Evolutionary conservation across 2,797 vertebrate genomes (phyloP).

Genomic region (Siniperca scherzeri): DNA sequence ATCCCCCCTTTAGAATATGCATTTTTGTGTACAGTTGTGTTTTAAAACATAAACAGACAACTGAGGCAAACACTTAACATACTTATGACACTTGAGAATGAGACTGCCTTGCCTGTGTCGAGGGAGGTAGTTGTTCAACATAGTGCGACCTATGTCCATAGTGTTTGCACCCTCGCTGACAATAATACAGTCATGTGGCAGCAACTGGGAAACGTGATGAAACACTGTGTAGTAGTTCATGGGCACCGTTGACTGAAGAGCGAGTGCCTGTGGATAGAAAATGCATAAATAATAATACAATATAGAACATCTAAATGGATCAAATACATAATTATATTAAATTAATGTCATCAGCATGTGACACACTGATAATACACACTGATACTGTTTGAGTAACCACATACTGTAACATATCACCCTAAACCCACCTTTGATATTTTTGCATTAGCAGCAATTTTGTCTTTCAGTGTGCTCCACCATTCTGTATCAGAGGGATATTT

Average conservation of each 20-base stretch:
- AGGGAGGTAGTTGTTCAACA: conserved; percentile 92
- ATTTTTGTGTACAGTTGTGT: background rate
- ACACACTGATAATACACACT: background rate
- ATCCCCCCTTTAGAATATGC: background rate
- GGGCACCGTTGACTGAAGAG: conserved; percentile 84
- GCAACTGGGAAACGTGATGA: conserved; percentile 88
- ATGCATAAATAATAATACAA: background rate
- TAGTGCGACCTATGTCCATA: conserved; percentile 98
- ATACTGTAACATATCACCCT: background rate
- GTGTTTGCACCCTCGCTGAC: conserved; percentile 98
- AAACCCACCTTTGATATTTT: conserved; percentile 88
- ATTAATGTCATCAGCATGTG: background rate
- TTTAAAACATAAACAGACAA: background rate
- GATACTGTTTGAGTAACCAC: background rate
- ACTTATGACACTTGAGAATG: background rate
- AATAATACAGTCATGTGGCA: conserved; percentile 93
- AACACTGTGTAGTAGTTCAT: conserved; percentile 98
- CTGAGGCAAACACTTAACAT: no score
- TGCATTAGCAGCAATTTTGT: conserved; percentile 90
- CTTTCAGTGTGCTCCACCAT: conserved; percentile 92
- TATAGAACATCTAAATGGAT: background rate
- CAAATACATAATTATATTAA: background rate
- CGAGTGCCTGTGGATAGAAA: conserved; percentile 83
- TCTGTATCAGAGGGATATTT: conserved; percentile 86
- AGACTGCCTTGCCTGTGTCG: conserved; percentile 88